Percentiles rank a stretch among this genome's conserved stretches.
Conservation (phyloP, 2,888 invertebrate species). For the Hermaeophaga mercurialis region DNA sequence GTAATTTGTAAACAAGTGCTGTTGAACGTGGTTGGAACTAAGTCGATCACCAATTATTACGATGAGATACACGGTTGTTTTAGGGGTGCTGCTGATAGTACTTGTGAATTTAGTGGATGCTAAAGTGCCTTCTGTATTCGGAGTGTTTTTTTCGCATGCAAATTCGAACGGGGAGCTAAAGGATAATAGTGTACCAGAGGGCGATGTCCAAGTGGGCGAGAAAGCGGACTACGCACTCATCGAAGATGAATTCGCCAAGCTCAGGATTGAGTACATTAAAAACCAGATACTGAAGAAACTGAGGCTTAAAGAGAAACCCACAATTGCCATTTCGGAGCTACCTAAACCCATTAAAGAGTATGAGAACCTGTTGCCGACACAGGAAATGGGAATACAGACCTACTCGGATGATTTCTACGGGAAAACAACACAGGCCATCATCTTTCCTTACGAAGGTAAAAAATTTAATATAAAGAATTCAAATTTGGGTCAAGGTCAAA, state of each 20-base stretch:
- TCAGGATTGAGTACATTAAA: conserved; percentile 81
- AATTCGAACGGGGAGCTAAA: conserved; percentile 41
- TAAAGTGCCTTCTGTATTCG: conserved; percentile 47
- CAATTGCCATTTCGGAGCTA: conserved; percentile 66
- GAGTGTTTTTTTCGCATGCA: conserved; percentile 44
- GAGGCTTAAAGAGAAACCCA: conserved; percentile 75
- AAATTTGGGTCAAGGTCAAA: conserved; percentile 11
- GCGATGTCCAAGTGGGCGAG: conserved; percentile 8
- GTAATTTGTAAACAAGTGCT: conserved; percentile 49
- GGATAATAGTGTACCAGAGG: conserved; percentile 47
- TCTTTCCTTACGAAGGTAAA: conserved; percentile 79
- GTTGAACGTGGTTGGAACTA: conserved; percentile 35
- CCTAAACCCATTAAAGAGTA: conserved; percentile 80
- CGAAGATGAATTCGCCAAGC: conserved; percentile 68
- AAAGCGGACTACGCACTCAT: conserved; percentile 42
- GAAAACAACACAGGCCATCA: conserved; percentile 81
- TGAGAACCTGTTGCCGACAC: conserved; percentile 63
- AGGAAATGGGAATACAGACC: conserved; percentile 61
- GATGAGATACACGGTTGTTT: conserved; percentile 31
- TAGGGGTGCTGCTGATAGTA: conserved; percentile 40
- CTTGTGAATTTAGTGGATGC: conserved; percentile 35
- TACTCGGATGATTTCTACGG: conserved; percentile 82
- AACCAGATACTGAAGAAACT: conserved; percentile 83
- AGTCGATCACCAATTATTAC: conserved; percentile 20
- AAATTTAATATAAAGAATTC: not conserved